These are phyloP conservation scores for Eupeodes luniger DNA, from an alignment of 2,888 invertebrate genomes.

Conservation along the genomic window DNA sequence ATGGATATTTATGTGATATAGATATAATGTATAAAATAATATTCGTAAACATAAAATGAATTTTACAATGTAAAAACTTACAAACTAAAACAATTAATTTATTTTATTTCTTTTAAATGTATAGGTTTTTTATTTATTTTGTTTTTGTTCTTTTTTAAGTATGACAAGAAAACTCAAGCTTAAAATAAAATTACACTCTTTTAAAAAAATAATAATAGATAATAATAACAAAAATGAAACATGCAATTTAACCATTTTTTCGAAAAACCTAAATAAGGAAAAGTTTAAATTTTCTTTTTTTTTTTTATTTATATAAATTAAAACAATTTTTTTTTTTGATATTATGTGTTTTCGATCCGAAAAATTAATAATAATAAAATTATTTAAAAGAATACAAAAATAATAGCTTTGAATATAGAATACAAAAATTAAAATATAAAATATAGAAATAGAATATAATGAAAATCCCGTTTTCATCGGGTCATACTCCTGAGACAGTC, in stretches of 20 bases:
- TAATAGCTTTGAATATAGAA: conserved; percentile 14
- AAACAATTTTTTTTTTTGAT: conserved; percentile 37
- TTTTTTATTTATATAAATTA: conserved; percentile 46
- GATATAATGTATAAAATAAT: conserved; percentile 71
- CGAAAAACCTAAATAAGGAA: conserved; percentile 43
- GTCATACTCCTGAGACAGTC: conserved; percentile 70
- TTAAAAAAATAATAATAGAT: conserved; percentile 6
- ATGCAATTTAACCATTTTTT: conserved; percentile 44
- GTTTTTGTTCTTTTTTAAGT: conserved; percentile 51
- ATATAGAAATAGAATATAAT: background rate
- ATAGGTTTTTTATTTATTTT: conserved; percentile 10
- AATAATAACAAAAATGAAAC: conserved; percentile 44
- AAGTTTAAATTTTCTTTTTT: conserved; percentile 18
- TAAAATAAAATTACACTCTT: conserved; percentile 32
- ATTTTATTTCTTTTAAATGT: conserved; percentile 4
- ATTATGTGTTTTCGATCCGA: conserved; percentile 57
- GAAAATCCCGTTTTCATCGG: conserved; percentile 40
- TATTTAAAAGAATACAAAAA: conserved; percentile 9
- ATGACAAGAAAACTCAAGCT: conserved; percentile 73
- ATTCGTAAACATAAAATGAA: conserved; percentile 66
- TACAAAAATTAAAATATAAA: conserved; percentile 19
- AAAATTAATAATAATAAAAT: conserved; percentile 23
- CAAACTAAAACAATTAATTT: conserved; percentile 56
- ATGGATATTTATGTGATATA: conserved; percentile 55
- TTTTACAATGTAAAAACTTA: conserved; percentile 53